phyloP scores from a whole-genome alignment of 1,140 invertebrate species.

The Lasioglossum baleicum region DNA sequence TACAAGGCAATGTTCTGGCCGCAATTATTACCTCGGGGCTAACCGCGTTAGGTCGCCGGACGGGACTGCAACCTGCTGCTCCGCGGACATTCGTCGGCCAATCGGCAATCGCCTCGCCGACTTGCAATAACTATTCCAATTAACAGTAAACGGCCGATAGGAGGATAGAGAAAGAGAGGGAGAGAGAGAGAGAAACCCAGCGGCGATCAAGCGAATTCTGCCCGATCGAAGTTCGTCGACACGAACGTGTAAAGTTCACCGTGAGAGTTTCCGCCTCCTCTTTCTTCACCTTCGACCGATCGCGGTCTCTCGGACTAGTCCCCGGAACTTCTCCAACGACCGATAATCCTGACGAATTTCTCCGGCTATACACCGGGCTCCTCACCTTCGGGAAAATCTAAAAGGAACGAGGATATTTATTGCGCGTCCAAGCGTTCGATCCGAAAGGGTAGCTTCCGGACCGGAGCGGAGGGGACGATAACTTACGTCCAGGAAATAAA shows the following conservation, averaged over 20 bases:
- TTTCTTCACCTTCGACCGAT: no score
- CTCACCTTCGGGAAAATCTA: no score
- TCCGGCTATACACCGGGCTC: no score
- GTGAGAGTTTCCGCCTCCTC: no score
- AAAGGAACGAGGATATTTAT: no score
- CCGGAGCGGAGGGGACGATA: not conserved
- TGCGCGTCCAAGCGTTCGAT: no score
- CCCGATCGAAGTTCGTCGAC: not conserved
- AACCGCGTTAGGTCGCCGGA: slow-evolving; percentile 54
- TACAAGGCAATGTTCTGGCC: slow-evolving; percentile 52
- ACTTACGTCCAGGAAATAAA: slow-evolving; percentile 5
- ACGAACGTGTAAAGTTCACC: no score
- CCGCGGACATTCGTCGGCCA: slow-evolving; percentile 4
- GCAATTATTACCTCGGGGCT: slow-evolving; percentile 59
- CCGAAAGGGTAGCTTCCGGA: no score
- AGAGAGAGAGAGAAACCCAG: not conserved
- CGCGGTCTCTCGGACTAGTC: no score
- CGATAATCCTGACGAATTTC: no score
- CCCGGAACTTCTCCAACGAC: no score
- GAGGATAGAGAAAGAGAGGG: no score
- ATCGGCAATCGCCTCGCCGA: slow-evolving; percentile 36
- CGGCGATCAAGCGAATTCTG: not conserved
- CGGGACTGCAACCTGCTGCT: slow-evolving; percentile 45
- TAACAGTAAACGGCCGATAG: slow-evolving; percentile 53
- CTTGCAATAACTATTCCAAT: slow-evolving; percentile 59